phyloP scores from a whole-genome alignment of 2,888 invertebrate species.

The Ceramica pisi region DNA sequence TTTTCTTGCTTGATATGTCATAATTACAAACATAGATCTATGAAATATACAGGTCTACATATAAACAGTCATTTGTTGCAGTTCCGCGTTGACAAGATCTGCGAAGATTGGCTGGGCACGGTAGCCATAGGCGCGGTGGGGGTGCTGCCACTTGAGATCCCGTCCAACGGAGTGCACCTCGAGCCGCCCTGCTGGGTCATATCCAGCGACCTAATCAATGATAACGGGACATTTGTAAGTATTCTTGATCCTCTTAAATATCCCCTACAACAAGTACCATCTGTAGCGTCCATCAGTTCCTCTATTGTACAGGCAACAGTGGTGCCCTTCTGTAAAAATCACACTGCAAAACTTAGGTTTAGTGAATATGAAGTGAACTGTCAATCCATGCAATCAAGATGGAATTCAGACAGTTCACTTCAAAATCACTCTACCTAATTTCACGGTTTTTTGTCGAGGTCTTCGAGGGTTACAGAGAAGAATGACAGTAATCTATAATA shows the following conservation, averaged over 20 bases:
- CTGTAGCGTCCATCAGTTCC: no score
- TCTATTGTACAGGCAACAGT: no score
- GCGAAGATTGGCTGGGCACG: slow-evolving; percentile 94
- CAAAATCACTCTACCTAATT: no score
- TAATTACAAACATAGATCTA: background rate
- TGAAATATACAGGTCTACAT: slow-evolving; percentile 15
- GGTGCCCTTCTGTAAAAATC: no score
- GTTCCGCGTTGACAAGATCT: slow-evolving; percentile 94
- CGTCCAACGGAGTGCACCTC: slow-evolving; percentile 94
- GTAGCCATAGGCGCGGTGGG: slow-evolving; percentile 95
- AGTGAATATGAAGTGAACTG: no score
- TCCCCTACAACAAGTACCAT: no score
- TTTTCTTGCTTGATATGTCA: background rate
- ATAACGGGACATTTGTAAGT: slow-evolving; percentile 94
- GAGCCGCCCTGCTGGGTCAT: slow-evolving; percentile 96
- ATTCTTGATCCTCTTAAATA: background rate
- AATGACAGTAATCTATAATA: no score
- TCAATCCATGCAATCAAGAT: no score
- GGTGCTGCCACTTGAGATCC: slow-evolving; percentile 93
- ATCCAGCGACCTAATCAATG: slow-evolving; percentile 95
- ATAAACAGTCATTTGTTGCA: slow-evolving; percentile 70
- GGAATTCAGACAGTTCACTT: no score
- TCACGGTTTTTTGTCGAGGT: no score
- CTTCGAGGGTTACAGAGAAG: no score
- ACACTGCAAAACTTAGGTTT: no score